Evolutionary conservation across 2,797 vertebrate genomes (phyloP).

Genomic region (Allobates femoralis): DNA sequence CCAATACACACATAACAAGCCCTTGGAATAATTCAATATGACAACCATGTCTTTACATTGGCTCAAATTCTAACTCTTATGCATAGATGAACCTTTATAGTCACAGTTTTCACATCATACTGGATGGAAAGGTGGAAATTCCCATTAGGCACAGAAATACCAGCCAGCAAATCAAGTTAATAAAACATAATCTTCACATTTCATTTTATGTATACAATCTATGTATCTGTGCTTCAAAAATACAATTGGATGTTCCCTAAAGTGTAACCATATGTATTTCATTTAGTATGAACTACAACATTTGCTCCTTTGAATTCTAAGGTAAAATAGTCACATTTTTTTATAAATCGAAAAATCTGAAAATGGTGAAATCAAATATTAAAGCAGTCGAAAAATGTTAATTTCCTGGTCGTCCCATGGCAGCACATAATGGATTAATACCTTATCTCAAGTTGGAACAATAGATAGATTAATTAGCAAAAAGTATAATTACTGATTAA

Average conservation of each 20-base stretch:
- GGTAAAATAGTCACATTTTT: neutral
- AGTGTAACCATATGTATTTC: slow-evolving; percentile 30
- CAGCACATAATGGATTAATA: too few relatives aligned
- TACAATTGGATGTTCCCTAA: slow-evolving; percentile 28
- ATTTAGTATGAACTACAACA: neutral
- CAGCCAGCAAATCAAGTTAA: slow-evolving; percentile 42
- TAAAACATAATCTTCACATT: slow-evolving; percentile 39
- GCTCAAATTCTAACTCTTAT: slow-evolving; percentile 28
- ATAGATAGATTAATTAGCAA: too few relatives aligned
- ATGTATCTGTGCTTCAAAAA: slow-evolving; percentile 10
- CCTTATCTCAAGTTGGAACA: too few relatives aligned
- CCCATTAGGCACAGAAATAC: slow-evolving; percentile 16
- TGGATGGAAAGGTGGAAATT: slow-evolving; percentile 15
- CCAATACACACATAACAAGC: slow-evolving; percentile 46
- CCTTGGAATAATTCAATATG: slow-evolving; percentile 52
- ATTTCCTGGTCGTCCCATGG: too few relatives aligned
- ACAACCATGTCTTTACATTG: slow-evolving; percentile 53
- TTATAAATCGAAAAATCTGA: neutral
- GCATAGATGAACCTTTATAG: slow-evolving; percentile 41
- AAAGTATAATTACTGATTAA: too few relatives aligned
- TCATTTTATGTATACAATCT: slow-evolving; percentile 8
- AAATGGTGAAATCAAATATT: neutral
- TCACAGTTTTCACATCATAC: slow-evolving; percentile 32
- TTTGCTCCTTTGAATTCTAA: neutral
- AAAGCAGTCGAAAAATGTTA: neutral